Conservation (phyloP, 2,113 vertebrate genomes). For the Prolemur simus region DNA sequence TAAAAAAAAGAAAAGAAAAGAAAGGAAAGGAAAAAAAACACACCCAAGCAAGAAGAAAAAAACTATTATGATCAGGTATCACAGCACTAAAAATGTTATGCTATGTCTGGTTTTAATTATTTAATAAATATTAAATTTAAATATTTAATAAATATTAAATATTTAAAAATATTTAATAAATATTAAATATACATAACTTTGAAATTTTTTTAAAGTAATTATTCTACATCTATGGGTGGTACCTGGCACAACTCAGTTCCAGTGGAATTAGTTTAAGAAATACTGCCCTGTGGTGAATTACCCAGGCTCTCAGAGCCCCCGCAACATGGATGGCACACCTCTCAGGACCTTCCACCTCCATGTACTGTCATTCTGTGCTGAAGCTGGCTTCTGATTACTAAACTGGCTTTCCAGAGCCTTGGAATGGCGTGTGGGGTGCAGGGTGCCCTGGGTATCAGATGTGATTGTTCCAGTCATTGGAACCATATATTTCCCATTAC, state of each 20-base stretch:
- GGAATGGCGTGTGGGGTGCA: neutral
- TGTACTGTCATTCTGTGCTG: slow-evolving; percentile 3
- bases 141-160: too few relatives aligned
- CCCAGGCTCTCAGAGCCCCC: neutral
- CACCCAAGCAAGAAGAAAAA: neutral
- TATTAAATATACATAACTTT: neutral
- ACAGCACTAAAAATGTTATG: neutral
- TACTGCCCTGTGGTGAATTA: neutral
- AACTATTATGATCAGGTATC: neutral
- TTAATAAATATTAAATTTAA: too few relatives aligned
- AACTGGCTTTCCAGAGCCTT: slow-evolving; percentile 12
- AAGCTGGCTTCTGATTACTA: neutral
- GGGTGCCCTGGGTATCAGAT: neutral
- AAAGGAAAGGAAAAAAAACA: neutral
- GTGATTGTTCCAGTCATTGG: slow-evolving; percentile 40
- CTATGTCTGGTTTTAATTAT: neutral
- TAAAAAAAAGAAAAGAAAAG: neutral
- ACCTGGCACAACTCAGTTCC: neutral
- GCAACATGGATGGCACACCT: neutral
- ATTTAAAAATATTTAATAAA: too few relatives aligned
- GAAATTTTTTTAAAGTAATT: slow-evolving; percentile 6
- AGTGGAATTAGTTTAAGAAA: neutral
- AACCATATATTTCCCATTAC: slow-evolving; percentile 44
- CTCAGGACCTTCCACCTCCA: neutral
- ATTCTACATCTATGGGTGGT: neutral